These are phyloP conservation scores for Acromyrmex heyeri DNA, from an alignment of 1,140 invertebrate species.

Conservation along the genomic window DNA sequence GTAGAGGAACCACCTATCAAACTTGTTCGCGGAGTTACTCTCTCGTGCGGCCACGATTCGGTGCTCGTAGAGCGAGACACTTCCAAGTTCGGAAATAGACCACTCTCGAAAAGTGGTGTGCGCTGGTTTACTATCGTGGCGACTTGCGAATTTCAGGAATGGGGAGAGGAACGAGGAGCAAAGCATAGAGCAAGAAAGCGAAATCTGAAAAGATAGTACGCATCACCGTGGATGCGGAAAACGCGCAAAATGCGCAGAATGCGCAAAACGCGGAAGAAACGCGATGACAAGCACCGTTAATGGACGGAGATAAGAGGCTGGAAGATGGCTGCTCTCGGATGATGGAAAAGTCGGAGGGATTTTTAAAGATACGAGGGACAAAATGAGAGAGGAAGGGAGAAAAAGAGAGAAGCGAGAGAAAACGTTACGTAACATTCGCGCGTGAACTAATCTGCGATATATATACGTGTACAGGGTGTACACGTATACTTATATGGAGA, in stretches of 20 bases:
- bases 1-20: conserved; percentile 53
- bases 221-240: neutral
- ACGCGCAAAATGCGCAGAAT: neutral
- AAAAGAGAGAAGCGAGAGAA: neutral
- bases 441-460: conserved; percentile 27
- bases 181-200: neutral
- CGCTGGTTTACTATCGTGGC: conserved; percentile 45
- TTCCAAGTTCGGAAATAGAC: conserved; percentile 60
- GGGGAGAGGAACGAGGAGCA: neutral
- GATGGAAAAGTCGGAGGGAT: conserved; percentile 34
- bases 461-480: neutral
- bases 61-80: conserved; percentile 53
- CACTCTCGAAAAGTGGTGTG: conserved; percentile 25
- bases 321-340: conserved; percentile 5
- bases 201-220: neutral
- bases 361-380: conserved; percentile 16
- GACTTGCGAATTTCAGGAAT: neutral
- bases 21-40: conserved; percentile 60
- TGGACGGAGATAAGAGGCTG: conserved; percentile 17
- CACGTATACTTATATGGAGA: neutral
- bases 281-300: conserved; percentile 14
- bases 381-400: neutral
- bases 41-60: conserved; percentile 34
- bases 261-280: neutral
- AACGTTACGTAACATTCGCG: neutral